Percentiles rank a stretch among this genome's conserved stretches.
Evolutionary conservation across 2,888 invertebrate species (phyloP).

Genomic region (Drosophila yooni): DNA sequence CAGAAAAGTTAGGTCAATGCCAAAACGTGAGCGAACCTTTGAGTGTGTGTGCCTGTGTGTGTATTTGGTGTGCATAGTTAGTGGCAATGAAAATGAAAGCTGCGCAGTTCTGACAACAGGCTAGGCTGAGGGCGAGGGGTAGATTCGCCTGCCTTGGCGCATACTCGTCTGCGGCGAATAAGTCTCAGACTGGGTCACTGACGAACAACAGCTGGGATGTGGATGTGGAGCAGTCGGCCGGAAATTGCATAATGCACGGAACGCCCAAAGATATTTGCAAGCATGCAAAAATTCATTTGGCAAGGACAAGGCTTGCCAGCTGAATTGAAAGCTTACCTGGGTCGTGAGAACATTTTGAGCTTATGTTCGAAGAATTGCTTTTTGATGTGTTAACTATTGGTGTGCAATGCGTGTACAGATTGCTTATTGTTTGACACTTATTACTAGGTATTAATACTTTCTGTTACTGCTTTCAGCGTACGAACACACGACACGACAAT

Average conservation of each 20-base stretch:
- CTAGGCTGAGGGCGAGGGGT: background rate
- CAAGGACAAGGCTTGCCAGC: constrained; percentile 16
- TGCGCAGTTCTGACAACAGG: constrained; percentile 35
- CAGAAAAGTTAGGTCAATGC: constrained; percentile 68
- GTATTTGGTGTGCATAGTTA: constrained; percentile 9
- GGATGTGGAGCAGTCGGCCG: constrained; percentile 34
- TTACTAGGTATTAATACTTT: constrained; percentile 58
- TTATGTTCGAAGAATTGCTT: constrained; percentile 59
- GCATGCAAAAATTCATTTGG: constrained; percentile 36
- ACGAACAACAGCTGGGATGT: constrained; percentile 67
- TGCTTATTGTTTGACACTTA: constrained; percentile 50
- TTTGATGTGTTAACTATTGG: constrained; percentile 41
- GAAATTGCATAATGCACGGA: constrained; percentile 64
- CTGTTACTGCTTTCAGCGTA: constrained; percentile 25
- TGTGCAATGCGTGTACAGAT: constrained; percentile 12
- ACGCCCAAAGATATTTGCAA: constrained; percentile 39
- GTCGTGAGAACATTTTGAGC: constrained; percentile 81
- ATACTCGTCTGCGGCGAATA: constrained; percentile 56
- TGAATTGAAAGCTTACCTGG: constrained; percentile 74
- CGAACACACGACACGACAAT: constrained; percentile 38
- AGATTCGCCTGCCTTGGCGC: constrained; percentile 49
- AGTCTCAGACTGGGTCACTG: constrained; percentile 66
- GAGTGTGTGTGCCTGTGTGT: constrained; percentile 13
- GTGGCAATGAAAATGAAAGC: constrained; percentile 70
- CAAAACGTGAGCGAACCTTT: constrained; percentile 59